Percentiles rank a stretch among this genome's conserved stretches.
Conservation (phyloP, 2,113 vertebrate species). For the Taurulus bubalis region DNA sequence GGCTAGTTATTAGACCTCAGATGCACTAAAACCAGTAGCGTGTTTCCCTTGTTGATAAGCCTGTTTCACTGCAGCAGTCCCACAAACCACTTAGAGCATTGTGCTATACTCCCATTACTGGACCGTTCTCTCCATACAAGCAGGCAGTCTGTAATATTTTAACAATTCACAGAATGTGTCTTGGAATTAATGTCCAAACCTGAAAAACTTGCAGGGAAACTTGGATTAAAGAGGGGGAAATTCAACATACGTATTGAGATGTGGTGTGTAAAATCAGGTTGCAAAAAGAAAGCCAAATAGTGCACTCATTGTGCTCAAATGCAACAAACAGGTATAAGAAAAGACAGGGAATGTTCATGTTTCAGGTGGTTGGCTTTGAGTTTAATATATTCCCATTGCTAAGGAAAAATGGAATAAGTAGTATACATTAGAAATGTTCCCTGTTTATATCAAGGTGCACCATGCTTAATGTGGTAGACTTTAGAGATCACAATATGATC, state of each 20-base stretch:
- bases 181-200: slow-evolving; percentile 55
- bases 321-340: not conserved
- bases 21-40: slow-evolving; percentile 31
- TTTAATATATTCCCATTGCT: not conserved
- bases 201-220: slow-evolving; percentile 52
- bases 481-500: not conserved
- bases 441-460: not conserved
- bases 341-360: not conserved
- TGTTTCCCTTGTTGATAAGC: slow-evolving; percentile 22
- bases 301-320: not conserved
- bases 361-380: not conserved
- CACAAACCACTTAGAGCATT: slow-evolving; percentile 36
- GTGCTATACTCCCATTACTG: slow-evolving; percentile 44
- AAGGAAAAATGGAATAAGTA: not conserved
- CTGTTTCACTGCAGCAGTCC: slow-evolving; percentile 40
- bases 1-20: slow-evolving; percentile 26
- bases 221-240: slow-evolving; percentile 30
- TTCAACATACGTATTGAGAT: slow-evolving; percentile 31
- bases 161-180: slow-evolving; percentile 70
- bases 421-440: not conserved
- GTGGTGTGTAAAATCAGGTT: slow-evolving; percentile 12
- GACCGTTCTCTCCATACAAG: slow-evolving; percentile 55
- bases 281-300: slow-evolving; percentile 5
- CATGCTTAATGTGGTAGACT: not conserved
- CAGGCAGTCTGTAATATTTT: slow-evolving; percentile 59